Base-by-base conservation (phyloP, 2,797 vertebrate species). In the Arnoldichthys spilopterus region DNA sequence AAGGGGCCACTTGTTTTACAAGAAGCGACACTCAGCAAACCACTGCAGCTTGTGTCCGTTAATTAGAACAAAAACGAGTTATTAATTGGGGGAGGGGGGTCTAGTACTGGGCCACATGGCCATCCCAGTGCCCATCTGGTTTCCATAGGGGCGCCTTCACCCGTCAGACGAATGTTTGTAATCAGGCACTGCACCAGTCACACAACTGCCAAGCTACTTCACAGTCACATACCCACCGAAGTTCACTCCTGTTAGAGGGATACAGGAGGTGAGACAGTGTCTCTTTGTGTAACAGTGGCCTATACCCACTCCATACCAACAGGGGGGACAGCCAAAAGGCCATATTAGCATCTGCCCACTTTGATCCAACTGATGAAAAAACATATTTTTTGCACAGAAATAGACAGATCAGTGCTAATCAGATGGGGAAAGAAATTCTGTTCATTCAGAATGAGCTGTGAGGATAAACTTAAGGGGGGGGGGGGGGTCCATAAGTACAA, bases 111-210 rank as follows among this genome's bases (percentile, higher is more conserved):
- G 90, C 90, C 93, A 93, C 93, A 94, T 93, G 93, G 91, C 89
- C 90, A 88, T 86, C 85, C 88, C 76, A 82, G 89, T 87, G 91
- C 90, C 94, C 93, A 94, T 94, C 92, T 95, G 93, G 89, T 93
- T 92, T 89, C 88, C 88, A 91, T 91, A 90, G 90, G 77, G 92
- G 90, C 83, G 88, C 85, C 90, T 89, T 83, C 80, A 74, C 70
- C 79, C 74, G 54, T 74, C 72, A 85, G 68, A 67, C 78, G 78
- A 77, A 79, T 71, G 76, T 84, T 75, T 80, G 82, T 40, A 20
- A 72, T 77, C n/a, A 37, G 24, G 45, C 45, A 53, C 51, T 68
- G 88, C 89, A 88, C 63, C 61, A 68, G 53, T 74, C 74, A 72
- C 47, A 69, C 72, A 75, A 63, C 51, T 88, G 90, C 88, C 89